phyloP scores from a whole-genome alignment of 1,140 invertebrate genomes.

The Tetragonula clypearis region DNA sequence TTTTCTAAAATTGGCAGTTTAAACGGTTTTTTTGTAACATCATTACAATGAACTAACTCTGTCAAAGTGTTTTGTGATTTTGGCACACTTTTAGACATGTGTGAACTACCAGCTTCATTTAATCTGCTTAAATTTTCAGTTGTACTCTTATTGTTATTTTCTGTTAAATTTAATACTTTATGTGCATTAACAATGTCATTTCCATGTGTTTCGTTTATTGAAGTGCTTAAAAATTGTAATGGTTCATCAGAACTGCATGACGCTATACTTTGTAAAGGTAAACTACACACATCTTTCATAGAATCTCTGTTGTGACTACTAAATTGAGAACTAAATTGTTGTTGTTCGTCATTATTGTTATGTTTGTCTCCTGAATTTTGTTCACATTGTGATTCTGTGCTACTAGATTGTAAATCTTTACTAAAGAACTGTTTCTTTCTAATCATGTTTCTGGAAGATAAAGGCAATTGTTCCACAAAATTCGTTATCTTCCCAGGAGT shows the following conservation, averaged over 20 bases:
- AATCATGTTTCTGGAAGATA: slow-evolving; percentile 29
- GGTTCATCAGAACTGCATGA: slow-evolving; percentile 37
- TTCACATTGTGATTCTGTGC: slow-evolving; percentile 15
- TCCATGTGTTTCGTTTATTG: slow-evolving; percentile 7
- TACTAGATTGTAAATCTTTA: slow-evolving; percentile 22
- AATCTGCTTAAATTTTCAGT: slow-evolving; percentile 40
- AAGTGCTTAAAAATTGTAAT: slow-evolving; percentile 23
- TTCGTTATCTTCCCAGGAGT: slow-evolving; percentile 33
- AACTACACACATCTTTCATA: slow-evolving; percentile 13
- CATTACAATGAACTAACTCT: slow-evolving; percentile 40
- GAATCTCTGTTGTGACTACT: slow-evolving; percentile 10
- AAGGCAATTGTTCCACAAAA: slow-evolving; percentile 23
- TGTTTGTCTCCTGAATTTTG: slow-evolving; percentile 12
- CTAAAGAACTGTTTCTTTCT: slow-evolving; percentile 43
- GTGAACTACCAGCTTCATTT: slow-evolving; percentile 23
- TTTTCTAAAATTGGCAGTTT: slow-evolving; percentile 77
- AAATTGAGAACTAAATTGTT: slow-evolving; percentile 8
- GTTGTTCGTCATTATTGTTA: slow-evolving; percentile 40
- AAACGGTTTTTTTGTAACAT: slow-evolving; percentile 70
- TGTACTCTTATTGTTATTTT: slow-evolving; percentile 58
- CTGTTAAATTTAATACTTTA: slow-evolving; percentile 25
- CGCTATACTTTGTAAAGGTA: slow-evolving; percentile 31
- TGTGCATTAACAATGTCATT: slow-evolving; percentile 33
- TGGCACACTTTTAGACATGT: slow-evolving; percentile 38
- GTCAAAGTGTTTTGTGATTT: slow-evolving; percentile 20